phyloP scores from a whole-genome alignment of 2,888 invertebrate genomes.

The Plagiodera versicolora region DNA sequence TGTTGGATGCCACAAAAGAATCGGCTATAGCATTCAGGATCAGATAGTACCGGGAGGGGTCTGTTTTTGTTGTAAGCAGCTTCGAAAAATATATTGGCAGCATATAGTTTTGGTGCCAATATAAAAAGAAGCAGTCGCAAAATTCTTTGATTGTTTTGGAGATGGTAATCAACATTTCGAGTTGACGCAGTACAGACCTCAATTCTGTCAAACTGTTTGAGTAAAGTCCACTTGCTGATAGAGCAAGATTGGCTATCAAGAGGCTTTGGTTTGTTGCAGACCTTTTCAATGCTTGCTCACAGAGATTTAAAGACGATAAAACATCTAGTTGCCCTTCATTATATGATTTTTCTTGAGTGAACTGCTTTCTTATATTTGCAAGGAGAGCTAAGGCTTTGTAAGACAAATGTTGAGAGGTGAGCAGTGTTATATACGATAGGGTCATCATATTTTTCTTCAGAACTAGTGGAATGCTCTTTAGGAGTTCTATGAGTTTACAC shows the following conservation, averaged over 20 bases:
- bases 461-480: conserved; percentile 75
- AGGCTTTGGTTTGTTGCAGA: conserved; percentile 51
- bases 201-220: conserved; percentile 68
- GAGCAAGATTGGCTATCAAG: conserved; percentile 50
- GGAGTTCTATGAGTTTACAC: conserved; percentile 78
- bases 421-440: conserved; percentile 72
- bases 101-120: conserved; percentile 75
- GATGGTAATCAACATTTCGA: conserved; percentile 66
- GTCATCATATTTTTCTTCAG: conserved; percentile 70
- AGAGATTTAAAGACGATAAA: conserved; percentile 74
- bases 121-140: conserved; percentile 76
- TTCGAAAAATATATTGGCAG: conserved; percentile 77
- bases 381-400: conserved; percentile 73
- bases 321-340: conserved; percentile 69
- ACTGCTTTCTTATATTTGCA: conserved; percentile 65
- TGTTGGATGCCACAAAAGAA: conserved; percentile 23
- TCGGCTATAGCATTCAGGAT: conserved; percentile 49
- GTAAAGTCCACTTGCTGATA: conserved; percentile 61
- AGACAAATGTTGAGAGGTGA: conserved; percentile 78
- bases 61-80: conserved; percentile 67
- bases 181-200: conserved; percentile 64
- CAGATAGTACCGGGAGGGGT: conserved; percentile 63
- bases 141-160: conserved; percentile 61
- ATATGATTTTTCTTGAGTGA: conserved; percentile 64
- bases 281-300: conserved; percentile 67